Evolutionary conservation across 2,113 vertebrate genomes (phyloP).

Genomic region (Cettia cetti): DNA sequence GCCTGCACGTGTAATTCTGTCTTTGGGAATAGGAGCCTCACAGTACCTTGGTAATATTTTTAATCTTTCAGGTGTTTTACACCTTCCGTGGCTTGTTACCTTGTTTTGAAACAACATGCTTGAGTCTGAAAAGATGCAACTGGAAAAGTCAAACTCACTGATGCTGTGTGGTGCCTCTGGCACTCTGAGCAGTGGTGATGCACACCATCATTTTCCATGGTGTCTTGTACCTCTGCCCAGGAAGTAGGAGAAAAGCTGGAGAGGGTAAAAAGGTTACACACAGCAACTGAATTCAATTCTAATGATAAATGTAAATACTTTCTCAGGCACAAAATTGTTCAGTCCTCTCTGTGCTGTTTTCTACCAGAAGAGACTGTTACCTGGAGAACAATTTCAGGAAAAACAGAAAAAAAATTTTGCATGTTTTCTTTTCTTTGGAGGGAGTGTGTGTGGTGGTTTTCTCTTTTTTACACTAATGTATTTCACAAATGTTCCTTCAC

Average conservation of each 20-base stretch:
- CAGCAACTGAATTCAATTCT: background rate
- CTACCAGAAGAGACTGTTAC: background rate
- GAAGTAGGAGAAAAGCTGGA: background rate
- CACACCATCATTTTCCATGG: background rate
- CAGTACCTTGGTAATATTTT: background rate
- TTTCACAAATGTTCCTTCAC: constrained; percentile 14
- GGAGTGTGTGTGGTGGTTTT: background rate
- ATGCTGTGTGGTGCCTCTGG: background rate
- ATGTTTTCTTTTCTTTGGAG: background rate
- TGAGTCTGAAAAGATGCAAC: background rate
- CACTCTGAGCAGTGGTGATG: background rate
- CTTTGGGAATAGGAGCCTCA: background rate
- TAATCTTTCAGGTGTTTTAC: background rate
- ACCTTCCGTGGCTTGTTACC: background rate
- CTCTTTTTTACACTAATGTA: background rate
- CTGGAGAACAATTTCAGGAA: background rate
- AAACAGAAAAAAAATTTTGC: background rate
- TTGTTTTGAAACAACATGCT: background rate
- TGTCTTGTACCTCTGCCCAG: background rate
- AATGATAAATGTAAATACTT: background rate
- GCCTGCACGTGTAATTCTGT: background rate
- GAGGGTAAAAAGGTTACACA: background rate
- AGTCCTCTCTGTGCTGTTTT: background rate
- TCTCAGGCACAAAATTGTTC: background rate
- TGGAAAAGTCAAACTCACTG: background rate